Base-by-base conservation (phyloP, 1,140 invertebrate genomes). In the Saxidomus purpurata region DNA sequence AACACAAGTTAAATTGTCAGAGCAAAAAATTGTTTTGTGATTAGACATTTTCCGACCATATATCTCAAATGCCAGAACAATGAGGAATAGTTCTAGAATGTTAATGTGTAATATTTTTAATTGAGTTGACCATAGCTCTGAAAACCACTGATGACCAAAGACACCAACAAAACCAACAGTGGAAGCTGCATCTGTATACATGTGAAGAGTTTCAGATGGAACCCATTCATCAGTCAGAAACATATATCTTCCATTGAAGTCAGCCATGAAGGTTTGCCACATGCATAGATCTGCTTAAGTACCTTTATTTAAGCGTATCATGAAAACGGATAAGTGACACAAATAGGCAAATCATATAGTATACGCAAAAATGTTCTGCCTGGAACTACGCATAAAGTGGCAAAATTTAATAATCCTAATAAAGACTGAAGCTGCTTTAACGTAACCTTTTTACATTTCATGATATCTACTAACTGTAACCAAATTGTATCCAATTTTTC, bases 21-120 rank as follows among this genome's bases (percentile, higher is more conserved):
- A 61, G 19, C 59, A 22, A 6, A 89, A 63, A 25, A 77, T 15
- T 4, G 83, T 38, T 31, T 55, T 40, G 38, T 43, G 69, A 74
- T 89, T 25, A 3, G 8, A 4, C 81, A 11, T 34, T 84, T 69
- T 22, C n/a, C 69, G 13, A 15, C 59, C 77, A 79, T 80, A 83
- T n/a, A 59, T 28, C 43, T 89, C 63, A 38, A 74, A 8, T 28
- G 77, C 87, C 43, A 92, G 40, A 25, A 92, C 74, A 36, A 90
- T 91, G 22, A 87, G 90, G 38, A 91, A 85, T 63, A 91, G 52
- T 52, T 90, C 80, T 71, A 74, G 69, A 6, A 82, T 34, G 1
- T 77, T 82, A 38, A 91, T 90, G 17, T 89, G 59, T 47, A 49
- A 69, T 40, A 47, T 19, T 19, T 13, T 40, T 2, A n/a, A 84